These are phyloP conservation scores for Neosilurus hyrtlii DNA, from an alignment of 2,797 vertebrate species.

Conservation along the genomic window DNA sequence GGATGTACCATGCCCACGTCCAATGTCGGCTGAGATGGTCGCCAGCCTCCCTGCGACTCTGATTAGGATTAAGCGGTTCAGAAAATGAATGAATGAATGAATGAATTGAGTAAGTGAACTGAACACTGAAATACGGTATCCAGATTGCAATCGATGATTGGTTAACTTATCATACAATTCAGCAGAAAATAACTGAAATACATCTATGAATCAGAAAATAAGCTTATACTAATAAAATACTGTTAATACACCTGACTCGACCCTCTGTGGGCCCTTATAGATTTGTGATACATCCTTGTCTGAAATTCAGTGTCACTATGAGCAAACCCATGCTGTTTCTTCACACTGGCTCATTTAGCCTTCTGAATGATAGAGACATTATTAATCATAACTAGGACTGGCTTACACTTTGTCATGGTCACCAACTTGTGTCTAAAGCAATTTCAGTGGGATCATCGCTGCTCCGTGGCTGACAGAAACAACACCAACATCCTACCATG, in stretches of 20 bases:
- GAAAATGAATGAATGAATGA: no score
- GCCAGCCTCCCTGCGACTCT: no score
- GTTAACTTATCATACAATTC: neutral
- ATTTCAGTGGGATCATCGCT: constrained; percentile 76
- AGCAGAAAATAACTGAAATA: constrained; percentile 8
- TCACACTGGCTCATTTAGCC: neutral
- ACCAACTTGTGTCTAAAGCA: constrained; percentile 73
- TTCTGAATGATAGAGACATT: constrained; percentile 69
- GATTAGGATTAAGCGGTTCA: no score
- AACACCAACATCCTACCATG: constrained; percentile 72
- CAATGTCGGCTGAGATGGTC: no score
- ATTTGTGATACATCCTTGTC: constrained; percentile 24
- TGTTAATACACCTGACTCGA: neutral
- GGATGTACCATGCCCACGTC: no score
- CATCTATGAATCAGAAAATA: neutral
- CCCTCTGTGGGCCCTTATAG: constrained; percentile 22
- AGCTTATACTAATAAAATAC: constrained; percentile 9
- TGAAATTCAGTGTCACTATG: neutral
- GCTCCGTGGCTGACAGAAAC: constrained; percentile 66
- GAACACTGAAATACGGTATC: neutral
- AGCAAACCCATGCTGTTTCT: neutral
- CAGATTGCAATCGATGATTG: neutral
- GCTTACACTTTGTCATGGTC: constrained; percentile 69
- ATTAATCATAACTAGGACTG: constrained; percentile 71
- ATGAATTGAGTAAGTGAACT: no score